These are phyloP conservation scores for Pelochelys cantorii DNA, from an alignment of 2,797 vertebrate genomes.

Conservation along the genomic window DNA sequence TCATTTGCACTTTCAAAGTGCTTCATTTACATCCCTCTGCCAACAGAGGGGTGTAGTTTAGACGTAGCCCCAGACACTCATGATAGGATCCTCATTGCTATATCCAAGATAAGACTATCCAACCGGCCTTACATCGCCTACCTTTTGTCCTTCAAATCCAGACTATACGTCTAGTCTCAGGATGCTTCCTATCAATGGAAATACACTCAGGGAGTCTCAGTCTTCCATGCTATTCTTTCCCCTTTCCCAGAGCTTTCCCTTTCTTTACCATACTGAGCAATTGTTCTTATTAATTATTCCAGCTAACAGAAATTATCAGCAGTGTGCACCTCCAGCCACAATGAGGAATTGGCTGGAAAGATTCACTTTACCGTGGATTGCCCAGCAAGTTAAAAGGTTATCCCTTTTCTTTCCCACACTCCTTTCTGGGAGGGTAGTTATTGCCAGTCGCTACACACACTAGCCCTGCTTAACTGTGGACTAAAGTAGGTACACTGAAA, in stretches of 20 bases:
- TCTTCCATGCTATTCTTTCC: constrained; percentile 79
- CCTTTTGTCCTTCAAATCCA: constrained; percentile 82
- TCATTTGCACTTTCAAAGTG: no score
- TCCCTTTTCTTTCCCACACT: constrained; percentile 42
- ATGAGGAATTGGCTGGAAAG: constrained; percentile 82
- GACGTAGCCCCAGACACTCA: not conserved
- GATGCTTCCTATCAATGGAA: constrained; percentile 83
- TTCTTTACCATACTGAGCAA: constrained; percentile 82
- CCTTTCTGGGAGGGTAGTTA: not conserved
- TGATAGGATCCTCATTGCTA: constrained; percentile 18
- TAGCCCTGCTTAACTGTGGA: not conserved
- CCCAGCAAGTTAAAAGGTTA: constrained; percentile 62
- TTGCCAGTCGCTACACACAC: not conserved
- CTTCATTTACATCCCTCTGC: no score
- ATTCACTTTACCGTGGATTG: constrained; percentile 74
- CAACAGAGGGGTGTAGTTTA: no score
- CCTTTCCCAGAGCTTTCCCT: constrained; percentile 81
- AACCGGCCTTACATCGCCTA: constrained; percentile 73
- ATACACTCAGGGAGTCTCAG: constrained; percentile 78
- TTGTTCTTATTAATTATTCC: constrained; percentile 89
- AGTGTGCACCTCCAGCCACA: constrained; percentile 83
- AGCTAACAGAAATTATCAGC: constrained; percentile 87
- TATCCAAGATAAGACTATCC: constrained; percentile 64
- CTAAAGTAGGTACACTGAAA: constrained; percentile 13
- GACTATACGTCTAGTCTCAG: constrained; percentile 79